phyloP scores from a whole-genome alignment of 1,140 invertebrate species.

The Drosophila subpulchrella region DNA sequence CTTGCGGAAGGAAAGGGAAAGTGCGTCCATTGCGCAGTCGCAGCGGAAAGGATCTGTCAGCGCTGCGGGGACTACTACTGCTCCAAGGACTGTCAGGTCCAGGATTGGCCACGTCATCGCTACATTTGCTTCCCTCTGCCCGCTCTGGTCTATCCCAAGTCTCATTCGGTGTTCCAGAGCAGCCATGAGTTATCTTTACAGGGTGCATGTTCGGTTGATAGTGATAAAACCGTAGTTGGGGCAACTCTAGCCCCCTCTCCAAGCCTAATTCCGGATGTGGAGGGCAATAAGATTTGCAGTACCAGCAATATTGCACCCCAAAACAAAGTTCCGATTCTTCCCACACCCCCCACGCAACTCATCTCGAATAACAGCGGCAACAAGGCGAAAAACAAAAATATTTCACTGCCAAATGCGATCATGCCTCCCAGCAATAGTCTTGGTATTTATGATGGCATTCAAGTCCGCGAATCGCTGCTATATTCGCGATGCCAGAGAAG shows the following conservation, averaged over 20 bases:
- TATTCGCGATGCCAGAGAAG: constrained; percentile 42
- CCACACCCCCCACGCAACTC: background rate
- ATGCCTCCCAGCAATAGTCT: constrained; percentile 32
- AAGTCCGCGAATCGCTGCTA: constrained; percentile 61
- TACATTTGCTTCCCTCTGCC: constrained; percentile 67
- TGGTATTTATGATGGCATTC: constrained; percentile 45
- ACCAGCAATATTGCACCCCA: background rate
- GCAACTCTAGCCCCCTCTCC: no score
- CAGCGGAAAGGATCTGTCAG: constrained; percentile 44
- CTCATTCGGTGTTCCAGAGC: constrained; percentile 22
- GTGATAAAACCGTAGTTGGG: background rate
- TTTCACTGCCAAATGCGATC: background rate
- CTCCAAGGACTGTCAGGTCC: constrained; percentile 47
- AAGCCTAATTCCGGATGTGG: background rate
- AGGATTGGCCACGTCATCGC: constrained; percentile 62
- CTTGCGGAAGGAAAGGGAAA: constrained; percentile 19
- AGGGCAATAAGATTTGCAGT: no score
- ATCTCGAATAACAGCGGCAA: constrained; percentile 3
- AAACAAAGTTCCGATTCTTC: background rate
- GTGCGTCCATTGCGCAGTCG: constrained; percentile 41
- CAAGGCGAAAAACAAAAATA: background rate
- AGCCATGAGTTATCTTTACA: background rate
- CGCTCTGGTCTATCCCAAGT: constrained; percentile 43
- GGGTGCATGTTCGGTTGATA: no score
- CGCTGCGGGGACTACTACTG: constrained; percentile 71